Percentiles rank a stretch among this genome's conserved stretches.
Conservation (phyloP, 2,113 vertebrate species). For the Miniopterus natalensis region DNA sequence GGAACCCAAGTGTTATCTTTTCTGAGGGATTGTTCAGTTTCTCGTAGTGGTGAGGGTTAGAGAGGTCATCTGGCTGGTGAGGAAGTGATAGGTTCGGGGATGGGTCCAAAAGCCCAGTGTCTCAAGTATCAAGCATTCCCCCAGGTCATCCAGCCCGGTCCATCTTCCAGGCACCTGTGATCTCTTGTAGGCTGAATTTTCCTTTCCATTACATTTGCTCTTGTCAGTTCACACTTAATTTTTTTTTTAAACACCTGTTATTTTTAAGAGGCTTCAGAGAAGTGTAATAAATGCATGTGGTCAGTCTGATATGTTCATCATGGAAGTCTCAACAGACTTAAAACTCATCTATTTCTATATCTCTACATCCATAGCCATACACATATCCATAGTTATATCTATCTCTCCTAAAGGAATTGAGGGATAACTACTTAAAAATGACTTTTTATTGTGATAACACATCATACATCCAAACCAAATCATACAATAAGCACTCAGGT, state of each 20-base stretch:
- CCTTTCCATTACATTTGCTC: background rate
- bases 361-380: background rate
- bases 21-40: background rate
- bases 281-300: background rate
- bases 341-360: background rate
- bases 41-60: background rate
- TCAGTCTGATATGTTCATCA: background rate
- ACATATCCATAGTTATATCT: background rate
- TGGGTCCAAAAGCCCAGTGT: background rate
- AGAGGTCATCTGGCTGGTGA: background rate
- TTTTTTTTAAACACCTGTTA: background rate
- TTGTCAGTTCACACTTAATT: background rate
- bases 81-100: background rate
- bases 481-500: background rate
- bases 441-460: constrained; percentile 21
- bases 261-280: constrained; percentile 38
- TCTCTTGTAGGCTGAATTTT: background rate
- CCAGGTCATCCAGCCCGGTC: background rate
- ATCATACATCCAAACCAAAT: background rate
- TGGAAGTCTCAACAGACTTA: background rate
- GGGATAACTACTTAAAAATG: background rate
- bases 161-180: background rate
- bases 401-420: constrained; percentile 17
- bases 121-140: background rate
- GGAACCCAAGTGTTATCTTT: background rate